These are phyloP conservation scores for Malacoraja senta DNA, from an alignment of 2,797 vertebrate species.

Conservation along the genomic window DNA sequence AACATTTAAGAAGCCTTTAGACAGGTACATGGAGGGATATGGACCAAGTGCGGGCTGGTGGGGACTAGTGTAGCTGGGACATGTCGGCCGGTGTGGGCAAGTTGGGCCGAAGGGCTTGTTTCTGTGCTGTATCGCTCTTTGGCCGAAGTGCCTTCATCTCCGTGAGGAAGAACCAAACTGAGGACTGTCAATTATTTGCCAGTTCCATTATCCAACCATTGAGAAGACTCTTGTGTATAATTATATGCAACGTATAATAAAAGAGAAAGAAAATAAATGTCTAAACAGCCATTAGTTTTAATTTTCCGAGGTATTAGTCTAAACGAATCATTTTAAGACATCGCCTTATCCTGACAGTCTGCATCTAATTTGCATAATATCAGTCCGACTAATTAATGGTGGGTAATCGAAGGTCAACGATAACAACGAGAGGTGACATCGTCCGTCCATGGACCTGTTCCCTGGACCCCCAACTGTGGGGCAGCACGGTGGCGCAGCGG, in stretches of 20 bases:
- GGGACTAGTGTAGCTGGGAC: too few species aligned
- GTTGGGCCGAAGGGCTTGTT: too few species aligned
- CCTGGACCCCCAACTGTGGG: too few species aligned
- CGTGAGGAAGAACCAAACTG: neutral
- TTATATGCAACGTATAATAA: neutral
- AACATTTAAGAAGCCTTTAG: too few species aligned
- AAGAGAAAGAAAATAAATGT: neutral
- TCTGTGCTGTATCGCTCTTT: too few species aligned
- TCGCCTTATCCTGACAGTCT: neutral
- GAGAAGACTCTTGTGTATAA: neutral
- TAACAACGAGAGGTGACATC: neutral
- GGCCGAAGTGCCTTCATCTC: too few species aligned
- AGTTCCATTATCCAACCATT: neutral
- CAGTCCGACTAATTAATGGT: neutral
- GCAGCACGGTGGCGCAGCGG: too few species aligned
- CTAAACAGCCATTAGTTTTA: conserved; percentile 2
- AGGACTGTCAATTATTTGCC: neutral
- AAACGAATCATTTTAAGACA: conserved; percentile 6
- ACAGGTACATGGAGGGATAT: too few species aligned
- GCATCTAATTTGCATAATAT: neutral
- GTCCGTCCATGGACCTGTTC: too few species aligned
- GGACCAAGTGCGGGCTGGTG: too few species aligned
- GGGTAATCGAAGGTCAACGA: neutral
- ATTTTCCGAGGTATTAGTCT: neutral
- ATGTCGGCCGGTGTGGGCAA: too few species aligned